phyloP scores from a whole-genome alignment of 2,888 invertebrate species.

The Vesta saturnalis region DNA sequence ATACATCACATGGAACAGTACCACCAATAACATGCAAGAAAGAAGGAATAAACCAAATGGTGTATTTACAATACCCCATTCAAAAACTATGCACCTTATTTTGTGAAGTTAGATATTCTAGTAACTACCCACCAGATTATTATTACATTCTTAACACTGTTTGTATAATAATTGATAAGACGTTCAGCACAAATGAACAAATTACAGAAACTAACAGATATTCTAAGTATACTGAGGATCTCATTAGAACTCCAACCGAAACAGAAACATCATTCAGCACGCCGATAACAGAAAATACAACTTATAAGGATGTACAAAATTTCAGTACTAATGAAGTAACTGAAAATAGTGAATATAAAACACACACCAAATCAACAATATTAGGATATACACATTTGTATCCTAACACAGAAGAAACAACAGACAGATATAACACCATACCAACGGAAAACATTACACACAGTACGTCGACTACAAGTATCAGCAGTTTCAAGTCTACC shows the following conservation, averaged over 20 bases:
- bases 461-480: background rate
- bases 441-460: background rate
- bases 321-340: no score
- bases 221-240: background rate
- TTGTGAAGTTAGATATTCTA: background rate
- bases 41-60: background rate
- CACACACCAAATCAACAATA: no score
- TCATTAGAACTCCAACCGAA: background rate
- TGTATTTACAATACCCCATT: background rate
- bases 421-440: background rate
- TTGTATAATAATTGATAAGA: background rate
- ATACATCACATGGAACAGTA: background rate
- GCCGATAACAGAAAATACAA: background rate
- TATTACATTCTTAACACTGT: conserved; percentile 4
- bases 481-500: background rate
- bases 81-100: no score
- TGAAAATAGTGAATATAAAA: no score
- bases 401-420: background rate
- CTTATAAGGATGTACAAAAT: no score
- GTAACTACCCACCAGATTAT: background rate
- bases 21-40: conserved; percentile 4
- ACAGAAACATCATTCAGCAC: background rate
- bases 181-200: background rate
- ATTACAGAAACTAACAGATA: no score
- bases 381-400: no score